Evolutionary conservation across 2,797 vertebrate species (phyloP), one percentile per base, ranked within the genome.

Genomic region (Danio aesculapii): DNA sequence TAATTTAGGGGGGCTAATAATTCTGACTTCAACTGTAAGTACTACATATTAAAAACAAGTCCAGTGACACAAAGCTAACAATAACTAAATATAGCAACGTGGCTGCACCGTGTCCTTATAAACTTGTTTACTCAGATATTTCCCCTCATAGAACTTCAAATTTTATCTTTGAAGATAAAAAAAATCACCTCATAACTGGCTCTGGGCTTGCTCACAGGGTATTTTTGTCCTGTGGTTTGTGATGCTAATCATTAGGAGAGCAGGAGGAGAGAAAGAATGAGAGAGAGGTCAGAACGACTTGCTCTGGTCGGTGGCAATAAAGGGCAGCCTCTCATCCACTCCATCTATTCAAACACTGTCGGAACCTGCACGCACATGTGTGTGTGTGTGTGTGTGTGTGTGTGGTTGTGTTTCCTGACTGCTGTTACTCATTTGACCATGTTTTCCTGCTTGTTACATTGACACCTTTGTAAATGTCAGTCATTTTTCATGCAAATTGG

Each of bases 241-340:
- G 41, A 55, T 75, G 79, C 71, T 81, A 43, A 64, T 71, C 21
- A 58, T 47, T 66, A 61, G 52, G n/a, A 50, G 52, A 67, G 68
- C 8, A 44, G 46, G 17, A 50, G 30, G 59, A 77, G 62, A 73
- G 50, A 52, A 6, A 57, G 16, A 66, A 19, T 9, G 43, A 63
- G 14, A 74, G 63, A 80, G 69, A 85, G 78, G 78, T 83, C 78
- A 83, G 75, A 69, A 55, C n/a, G 46, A 55, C 75, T 75, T 39
- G 66, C 58, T 79, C 72, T 62, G n/a, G 62, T 76, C 19, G 2
- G 7, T 62, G 75, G 75, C 39, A 55, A 52, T 52, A 55, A 61
- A 67, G 70, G 77, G 55, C 70, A 74, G 47, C 13, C 13, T 50
- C 30, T 75, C 63, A 58, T 75, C 0, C 21, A 74, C 70, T 66